These are phyloP conservation scores for Meghimatium bilineatum DNA, from an alignment of 2,888 invertebrate species.

Conservation along the genomic window DNA sequence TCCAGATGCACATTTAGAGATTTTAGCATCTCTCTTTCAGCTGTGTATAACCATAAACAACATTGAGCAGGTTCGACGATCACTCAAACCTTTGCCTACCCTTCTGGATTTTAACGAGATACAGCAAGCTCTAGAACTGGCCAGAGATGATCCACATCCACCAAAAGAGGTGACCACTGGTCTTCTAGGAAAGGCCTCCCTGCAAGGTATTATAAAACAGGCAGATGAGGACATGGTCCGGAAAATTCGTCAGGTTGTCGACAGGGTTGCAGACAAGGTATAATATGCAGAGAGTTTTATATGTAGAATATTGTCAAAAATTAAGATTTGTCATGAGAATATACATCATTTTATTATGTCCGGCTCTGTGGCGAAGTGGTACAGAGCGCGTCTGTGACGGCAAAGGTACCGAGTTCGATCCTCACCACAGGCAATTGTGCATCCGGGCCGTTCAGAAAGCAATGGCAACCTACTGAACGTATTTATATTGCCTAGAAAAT, in stretches of 20 bases:
- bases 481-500: too few relatives aligned
- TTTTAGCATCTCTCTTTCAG: slow-evolving; percentile 80
- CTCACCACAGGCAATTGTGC: too few relatives aligned
- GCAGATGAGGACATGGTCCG: slow-evolving; percentile 91
- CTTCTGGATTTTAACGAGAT: slow-evolving; percentile 70
- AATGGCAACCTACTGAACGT: too few relatives aligned
- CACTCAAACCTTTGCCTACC: slow-evolving; percentile 86
- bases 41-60: slow-evolving; percentile 96
- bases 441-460: too few relatives aligned
- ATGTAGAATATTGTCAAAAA: too few relatives aligned
- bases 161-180: slow-evolving; percentile 68
- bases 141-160: slow-evolving; percentile 45
- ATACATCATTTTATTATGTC: too few relatives aligned
- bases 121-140: slow-evolving; percentile 65
- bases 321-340: too few relatives aligned
- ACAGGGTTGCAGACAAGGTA: slow-evolving; percentile 89
- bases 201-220: slow-evolving; percentile 89
- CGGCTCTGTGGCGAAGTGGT: too few relatives aligned
- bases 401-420: too few relatives aligned
- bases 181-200: slow-evolving; percentile 80
- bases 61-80: slow-evolving; percentile 93
- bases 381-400: too few relatives aligned
- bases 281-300: not conserved
- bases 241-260: slow-evolving; percentile 90
- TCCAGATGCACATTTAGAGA: too few relatives aligned